Percentiles rank a stretch among this genome's conserved stretches.
Evolutionary conservation across 30 jellyfish, hydroid and myxozoan species (phyloP).

Genomic region (Sanderia malayensis): DNA sequence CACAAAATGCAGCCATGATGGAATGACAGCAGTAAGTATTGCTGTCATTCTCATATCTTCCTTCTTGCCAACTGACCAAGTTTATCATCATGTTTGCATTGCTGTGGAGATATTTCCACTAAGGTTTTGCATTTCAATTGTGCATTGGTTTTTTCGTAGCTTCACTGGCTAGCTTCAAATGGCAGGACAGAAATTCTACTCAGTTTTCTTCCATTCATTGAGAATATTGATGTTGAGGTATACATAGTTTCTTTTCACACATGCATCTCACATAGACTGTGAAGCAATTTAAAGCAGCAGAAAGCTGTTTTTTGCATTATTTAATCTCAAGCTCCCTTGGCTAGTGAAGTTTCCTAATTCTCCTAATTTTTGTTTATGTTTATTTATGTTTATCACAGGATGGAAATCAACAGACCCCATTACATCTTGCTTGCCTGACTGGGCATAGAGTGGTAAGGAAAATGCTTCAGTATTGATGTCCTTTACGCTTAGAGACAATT

Average conservation of each 20-base stretch:
- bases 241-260: not conserved
- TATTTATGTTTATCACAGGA: no score
- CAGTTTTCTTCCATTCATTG: conserved; percentile 56
- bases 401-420: conserved; percentile 68
- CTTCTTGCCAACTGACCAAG: no score
- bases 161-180: conserved; percentile 94
- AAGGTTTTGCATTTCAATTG: not conserved
- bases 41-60: not conserved
- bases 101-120: no score
- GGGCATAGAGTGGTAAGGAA: conserved; percentile 85
- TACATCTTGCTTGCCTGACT: conserved; percentile 87
- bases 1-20: conserved; percentile 73
- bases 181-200: conserved; percentile 84
- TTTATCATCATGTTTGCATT: no score
- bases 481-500: no score
- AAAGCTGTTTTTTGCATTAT: no score
- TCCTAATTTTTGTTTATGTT: no score
- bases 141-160: conserved; percentile 14
- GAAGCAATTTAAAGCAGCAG: no score
- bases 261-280: no score
- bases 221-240: conserved; percentile 77
- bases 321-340: no score
- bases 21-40: conserved; percentile 93
- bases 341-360: no score
- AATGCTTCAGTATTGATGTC: no score